phyloP scores from a whole-genome alignment of 2,888 invertebrate species.

The Dolomedes plantarius region DNA sequence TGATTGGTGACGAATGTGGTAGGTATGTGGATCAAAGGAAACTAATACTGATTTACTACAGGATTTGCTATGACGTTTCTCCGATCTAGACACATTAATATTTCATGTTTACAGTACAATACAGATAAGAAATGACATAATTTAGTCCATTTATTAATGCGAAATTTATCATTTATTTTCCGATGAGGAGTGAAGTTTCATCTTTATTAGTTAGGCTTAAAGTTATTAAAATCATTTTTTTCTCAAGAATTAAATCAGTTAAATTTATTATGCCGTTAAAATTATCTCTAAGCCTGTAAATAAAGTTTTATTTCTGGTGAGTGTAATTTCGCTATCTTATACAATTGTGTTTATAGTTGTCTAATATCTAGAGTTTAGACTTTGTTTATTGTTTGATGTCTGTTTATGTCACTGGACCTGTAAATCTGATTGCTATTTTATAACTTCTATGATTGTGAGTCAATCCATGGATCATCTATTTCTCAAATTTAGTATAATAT shows the following conservation, averaged over 20 bases:
- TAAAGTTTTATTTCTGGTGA: background rate
- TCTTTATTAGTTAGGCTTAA: slow-evolving; percentile 57
- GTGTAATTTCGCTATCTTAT: no score
- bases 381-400: background rate
- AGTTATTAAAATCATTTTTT: background rate
- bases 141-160: slow-evolving; percentile 8
- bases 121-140: slow-evolving; percentile 31
- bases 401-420: background rate
- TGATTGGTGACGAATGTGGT: slow-evolving; percentile 60
- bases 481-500: no score
- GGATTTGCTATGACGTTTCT: slow-evolving; percentile 40
- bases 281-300: background rate
- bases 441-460: no score
- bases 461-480: no score
- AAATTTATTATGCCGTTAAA: background rate
- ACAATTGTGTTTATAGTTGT: no score
- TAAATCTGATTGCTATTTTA: no score
- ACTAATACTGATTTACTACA: slow-evolving; percentile 28
- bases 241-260: background rate
- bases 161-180: slow-evolving; percentile 12
- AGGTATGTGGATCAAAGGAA: slow-evolving; percentile 54
- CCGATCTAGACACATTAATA: background rate
- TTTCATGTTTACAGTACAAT: slow-evolving; percentile 5
- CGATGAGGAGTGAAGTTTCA: slow-evolving; percentile 38
- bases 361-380: background rate